Conservation (phyloP, 2,113 vertebrate genomes). For the Zootoca vivipara region DNA sequence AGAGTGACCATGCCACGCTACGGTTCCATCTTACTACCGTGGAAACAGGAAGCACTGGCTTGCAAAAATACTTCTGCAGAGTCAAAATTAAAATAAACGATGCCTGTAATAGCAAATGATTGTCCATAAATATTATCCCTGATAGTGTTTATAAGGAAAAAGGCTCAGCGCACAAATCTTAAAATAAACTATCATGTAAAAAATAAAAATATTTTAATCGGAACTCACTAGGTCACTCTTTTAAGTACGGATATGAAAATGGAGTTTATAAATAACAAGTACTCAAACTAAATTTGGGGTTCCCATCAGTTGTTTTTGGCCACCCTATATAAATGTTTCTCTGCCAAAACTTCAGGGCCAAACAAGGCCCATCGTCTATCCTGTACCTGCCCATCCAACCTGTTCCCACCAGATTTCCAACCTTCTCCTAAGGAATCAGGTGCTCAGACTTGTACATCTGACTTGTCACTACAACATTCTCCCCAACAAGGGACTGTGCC, state of each 20-base stretch:
- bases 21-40: constrained; percentile 23
- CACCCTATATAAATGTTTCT: background rate
- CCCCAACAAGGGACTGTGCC: background rate
- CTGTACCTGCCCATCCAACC: background rate
- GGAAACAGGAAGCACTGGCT: constrained; percentile 31
- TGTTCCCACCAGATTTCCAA: background rate
- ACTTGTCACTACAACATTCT: background rate
- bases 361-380: background rate
- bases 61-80: constrained; percentile 3
- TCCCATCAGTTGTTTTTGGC: background rate
- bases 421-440: background rate
- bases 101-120: background rate
- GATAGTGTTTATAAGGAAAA: background rate
- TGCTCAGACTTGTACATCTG: too few relatives aligned
- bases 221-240: background rate
- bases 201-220: constrained; percentile 4
- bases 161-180: background rate
- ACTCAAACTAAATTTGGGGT: background rate
- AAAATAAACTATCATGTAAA: background rate
- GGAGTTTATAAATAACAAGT: background rate
- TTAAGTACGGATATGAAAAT: background rate
- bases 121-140: background rate
- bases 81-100: constrained; percentile 8
- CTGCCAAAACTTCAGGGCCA: background rate
- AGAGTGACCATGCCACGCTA: constrained; percentile 9